These are phyloP conservation scores for Aeoliscus strigatus DNA, from an alignment of 2,797 vertebrate species.

Conservation along the genomic window DNA sequence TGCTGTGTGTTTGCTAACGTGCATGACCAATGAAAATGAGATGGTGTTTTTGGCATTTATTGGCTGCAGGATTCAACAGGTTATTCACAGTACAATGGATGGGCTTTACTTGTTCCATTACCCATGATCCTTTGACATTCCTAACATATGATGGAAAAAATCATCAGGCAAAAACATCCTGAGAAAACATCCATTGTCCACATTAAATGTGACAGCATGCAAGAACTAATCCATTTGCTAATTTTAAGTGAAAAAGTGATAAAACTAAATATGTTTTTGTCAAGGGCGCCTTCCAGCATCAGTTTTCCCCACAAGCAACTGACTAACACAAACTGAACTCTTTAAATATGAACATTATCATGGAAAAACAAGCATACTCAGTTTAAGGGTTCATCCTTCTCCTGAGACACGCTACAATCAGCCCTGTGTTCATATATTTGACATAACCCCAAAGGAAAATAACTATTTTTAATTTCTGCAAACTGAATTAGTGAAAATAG, in stretches of 20 bases:
- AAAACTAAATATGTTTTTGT: constrained; percentile 21
- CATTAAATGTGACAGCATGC: constrained; percentile 4
- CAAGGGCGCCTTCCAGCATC: constrained; percentile 5
- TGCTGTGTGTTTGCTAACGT: constrained; percentile 38
- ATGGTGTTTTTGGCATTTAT: constrained; percentile 6
- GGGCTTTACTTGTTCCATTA: constrained; percentile 9
- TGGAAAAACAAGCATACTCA: constrained; percentile 28
- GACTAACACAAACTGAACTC: constrained; percentile 16
- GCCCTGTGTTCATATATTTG: constrained; percentile 16
- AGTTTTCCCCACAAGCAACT: constrained; percentile 14
- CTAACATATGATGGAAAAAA: constrained; percentile 5
- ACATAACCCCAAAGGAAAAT: constrained; percentile 5
- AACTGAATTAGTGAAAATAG: constrained; percentile 1
- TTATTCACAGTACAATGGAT: not conserved
- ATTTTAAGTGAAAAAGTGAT: constrained; percentile 11
- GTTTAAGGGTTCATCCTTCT: constrained; percentile 16
- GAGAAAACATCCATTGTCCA: not conserved
- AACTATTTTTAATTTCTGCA: constrained; percentile 1
- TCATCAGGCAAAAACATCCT: constrained; percentile 6
- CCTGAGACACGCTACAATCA: constrained; percentile 9
- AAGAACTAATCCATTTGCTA: constrained; percentile 3
- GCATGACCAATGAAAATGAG: constrained; percentile 20
- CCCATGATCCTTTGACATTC: constrained; percentile 14
- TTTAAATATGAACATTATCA: constrained; percentile 47
- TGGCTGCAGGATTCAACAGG: constrained; percentile 8